Evolutionary conservation across 2,888 invertebrate species (phyloP).

Genomic region (Eurytoma californica): DNA sequence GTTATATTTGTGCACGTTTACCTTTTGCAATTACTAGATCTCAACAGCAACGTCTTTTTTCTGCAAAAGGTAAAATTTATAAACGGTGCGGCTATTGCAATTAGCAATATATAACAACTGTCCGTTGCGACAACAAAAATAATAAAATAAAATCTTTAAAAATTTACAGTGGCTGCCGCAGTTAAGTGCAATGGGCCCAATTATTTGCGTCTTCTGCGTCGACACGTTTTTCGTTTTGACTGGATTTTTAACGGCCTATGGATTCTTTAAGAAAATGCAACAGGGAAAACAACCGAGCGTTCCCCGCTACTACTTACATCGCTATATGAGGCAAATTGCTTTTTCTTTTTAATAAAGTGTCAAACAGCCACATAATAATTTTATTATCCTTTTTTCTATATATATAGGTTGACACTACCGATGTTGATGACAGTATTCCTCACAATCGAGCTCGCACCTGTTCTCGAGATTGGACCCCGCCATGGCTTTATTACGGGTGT

Average conservation of each 20-base stretch:
- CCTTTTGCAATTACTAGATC: background rate
- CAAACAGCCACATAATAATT: too few species aligned
- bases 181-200: background rate
- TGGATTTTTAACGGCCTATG: conserved; percentile 29
- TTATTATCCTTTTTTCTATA: too few species aligned
- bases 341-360: too few species aligned
- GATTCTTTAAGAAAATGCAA: conserved; percentile 20
- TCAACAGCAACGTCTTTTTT: conserved; percentile 4
- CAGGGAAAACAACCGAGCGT: background rate
- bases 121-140: too few species aligned
- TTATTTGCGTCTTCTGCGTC: background rate
- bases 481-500: background rate
- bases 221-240: conserved; percentile 41
- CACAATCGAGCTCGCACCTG: background rate
- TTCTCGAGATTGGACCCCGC: background rate
- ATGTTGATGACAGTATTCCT: background rate
- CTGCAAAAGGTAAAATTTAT: background rate
- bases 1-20: conserved; percentile 67
- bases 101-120: too few species aligned
- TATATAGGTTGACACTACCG: background rate
- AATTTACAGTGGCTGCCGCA: conserved; percentile 18
- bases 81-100: too few species aligned
- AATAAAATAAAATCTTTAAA: too few species aligned
- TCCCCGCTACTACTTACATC: conserved; percentile 25
- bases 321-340: conserved; percentile 31